Percentiles rank a stretch among this genome's conserved stretches.
Conservation (phyloP, 1,140 invertebrate genomes). For the Anastatus disparis region DNA sequence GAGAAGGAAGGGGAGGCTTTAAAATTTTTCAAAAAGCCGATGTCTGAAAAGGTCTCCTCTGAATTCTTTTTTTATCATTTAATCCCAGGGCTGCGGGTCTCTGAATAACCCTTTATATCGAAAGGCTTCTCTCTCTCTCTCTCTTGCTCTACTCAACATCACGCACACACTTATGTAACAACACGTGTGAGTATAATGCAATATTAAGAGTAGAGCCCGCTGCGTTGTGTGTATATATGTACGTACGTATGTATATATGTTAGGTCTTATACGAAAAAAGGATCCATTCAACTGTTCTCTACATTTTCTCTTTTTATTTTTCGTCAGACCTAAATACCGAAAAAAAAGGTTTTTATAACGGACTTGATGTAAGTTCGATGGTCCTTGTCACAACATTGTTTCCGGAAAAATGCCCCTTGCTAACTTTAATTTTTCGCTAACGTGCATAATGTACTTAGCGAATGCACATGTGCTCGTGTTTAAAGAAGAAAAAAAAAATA, state of each 20-base stretch:
- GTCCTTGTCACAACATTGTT: slow-evolving; percentile 65
- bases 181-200: slow-evolving; percentile 45
- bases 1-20: slow-evolving; percentile 53
- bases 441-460: too few species aligned
- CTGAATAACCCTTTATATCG: slow-evolving; percentile 67
- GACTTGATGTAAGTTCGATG: slow-evolving; percentile 48
- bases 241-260: slow-evolving; percentile 28
- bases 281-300: slow-evolving; percentile 54
- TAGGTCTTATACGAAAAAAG: slow-evolving; percentile 37
- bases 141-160: slow-evolving; percentile 30
- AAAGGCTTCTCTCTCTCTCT: slow-evolving; percentile 26
- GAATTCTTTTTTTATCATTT: slow-evolving; percentile 62
- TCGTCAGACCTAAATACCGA: slow-evolving; percentile 49
- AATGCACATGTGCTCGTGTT: background rate
- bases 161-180: slow-evolving; percentile 38
- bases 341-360: slow-evolving; percentile 47
- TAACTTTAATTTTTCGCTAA: background rate
- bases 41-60: slow-evolving; percentile 25
- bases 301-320: slow-evolving; percentile 18
- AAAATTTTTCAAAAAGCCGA: slow-evolving; percentile 66
- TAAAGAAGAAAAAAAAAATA: too few species aligned
- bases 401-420: slow-evolving; percentile 59
- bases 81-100: slow-evolving; percentile 61
- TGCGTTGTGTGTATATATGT: slow-evolving; percentile 34
- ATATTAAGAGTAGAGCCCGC: slow-evolving; percentile 49